phyloP scores from a whole-genome alignment of 2,797 vertebrate species.

The Sternotherus odoratus region DNA sequence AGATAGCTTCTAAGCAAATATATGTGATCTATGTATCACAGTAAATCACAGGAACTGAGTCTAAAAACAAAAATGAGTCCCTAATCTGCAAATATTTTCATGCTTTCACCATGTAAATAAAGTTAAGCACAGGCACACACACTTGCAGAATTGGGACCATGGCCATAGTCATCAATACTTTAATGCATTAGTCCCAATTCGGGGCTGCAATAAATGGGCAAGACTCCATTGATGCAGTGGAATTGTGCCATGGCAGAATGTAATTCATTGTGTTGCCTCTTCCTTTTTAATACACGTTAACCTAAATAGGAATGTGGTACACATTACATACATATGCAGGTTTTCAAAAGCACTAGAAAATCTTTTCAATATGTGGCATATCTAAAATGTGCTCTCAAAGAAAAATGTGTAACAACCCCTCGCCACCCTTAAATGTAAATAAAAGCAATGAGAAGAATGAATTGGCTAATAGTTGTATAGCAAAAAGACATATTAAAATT shows the following conservation, averaged over 20 bases:
- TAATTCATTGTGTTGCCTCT: neutral
- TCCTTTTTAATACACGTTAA: rapidly evolving
- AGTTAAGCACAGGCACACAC: neutral
- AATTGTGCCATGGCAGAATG: neutral
- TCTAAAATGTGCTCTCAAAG: neutral
- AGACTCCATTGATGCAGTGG: neutral
- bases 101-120: constrained; percentile 41
- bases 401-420: neutral
- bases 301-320: neutral
- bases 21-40: neutral
- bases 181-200: neutral
- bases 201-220: constrained; percentile 27
- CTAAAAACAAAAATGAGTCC: neutral
- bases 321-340: neutral
- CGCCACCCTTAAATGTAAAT: neutral
- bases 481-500: neutral
- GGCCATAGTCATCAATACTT: neutral
- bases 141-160: neutral
- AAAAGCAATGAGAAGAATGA: neutral
- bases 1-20: neutral
- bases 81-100: constrained; percentile 50
- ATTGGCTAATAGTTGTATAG: neutral
- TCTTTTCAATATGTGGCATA: neutral
- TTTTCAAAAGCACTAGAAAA: neutral
- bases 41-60: neutral